A percentile compares a stretch with the other conserved stretches of the same genome.
Evolutionary conservation across 2,888 invertebrate species (phyloP).

Genomic region (Troides aeacus): DNA sequence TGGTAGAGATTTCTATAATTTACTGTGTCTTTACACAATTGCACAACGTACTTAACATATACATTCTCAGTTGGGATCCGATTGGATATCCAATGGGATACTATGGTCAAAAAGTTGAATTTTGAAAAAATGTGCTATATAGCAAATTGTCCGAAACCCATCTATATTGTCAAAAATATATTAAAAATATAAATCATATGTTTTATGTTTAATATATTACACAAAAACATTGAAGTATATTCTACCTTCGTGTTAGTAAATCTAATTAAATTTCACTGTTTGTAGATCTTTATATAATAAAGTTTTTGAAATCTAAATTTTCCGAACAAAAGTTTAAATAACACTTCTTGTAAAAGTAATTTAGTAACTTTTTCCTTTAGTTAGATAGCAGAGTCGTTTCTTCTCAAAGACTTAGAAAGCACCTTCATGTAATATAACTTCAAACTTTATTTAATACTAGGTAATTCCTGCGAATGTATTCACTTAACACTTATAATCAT

Average conservation of each 20-base stretch:
- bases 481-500: neutral
- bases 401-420: neutral
- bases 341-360: constrained; percentile 10
- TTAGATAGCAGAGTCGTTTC: constrained; percentile 9
- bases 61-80: too few species aligned
- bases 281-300: neutral
- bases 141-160: too few species aligned
- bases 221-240: too few species aligned
- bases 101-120: too few species aligned
- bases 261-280: neutral
- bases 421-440: neutral
- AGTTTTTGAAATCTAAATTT: neutral
- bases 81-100: too few species aligned
- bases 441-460: neutral
- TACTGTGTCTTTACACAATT: too few species aligned
- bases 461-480: neutral
- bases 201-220: too few species aligned
- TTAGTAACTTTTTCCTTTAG: constrained; percentile 12
- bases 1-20: too few species aligned
- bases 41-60: too few species aligned
- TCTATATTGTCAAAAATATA: too few species aligned
- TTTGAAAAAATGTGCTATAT: too few species aligned
- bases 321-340: neutral
- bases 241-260: neutral
- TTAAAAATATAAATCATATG: too few species aligned